Evolutionary conservation across 2,113 vertebrate genomes (phyloP).

Genomic region (Podocnemis expansa): DNA sequence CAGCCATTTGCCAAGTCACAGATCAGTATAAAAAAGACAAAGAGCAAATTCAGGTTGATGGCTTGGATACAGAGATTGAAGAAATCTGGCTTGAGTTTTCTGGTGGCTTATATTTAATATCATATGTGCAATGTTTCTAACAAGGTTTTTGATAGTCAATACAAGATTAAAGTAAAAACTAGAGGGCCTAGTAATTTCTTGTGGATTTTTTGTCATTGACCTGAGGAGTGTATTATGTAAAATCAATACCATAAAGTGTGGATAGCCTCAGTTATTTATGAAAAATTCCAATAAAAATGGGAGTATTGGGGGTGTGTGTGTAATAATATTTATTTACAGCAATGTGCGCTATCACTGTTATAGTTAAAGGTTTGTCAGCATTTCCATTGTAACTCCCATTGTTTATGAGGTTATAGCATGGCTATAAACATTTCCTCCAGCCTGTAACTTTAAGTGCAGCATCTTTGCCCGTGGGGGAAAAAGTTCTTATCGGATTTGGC

Average conservation of each 20-base stretch:
- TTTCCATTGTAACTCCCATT: conserved; percentile 62
- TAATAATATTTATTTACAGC: conserved; percentile 36
- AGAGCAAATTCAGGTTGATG: too few species aligned
- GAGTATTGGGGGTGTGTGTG: background rate
- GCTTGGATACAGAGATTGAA: conserved; percentile 6
- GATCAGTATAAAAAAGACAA: conserved; percentile 29
- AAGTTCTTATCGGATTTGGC: conserved; percentile 41
- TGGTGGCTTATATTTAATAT: background rate
- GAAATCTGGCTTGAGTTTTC: background rate
- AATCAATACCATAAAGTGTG: conserved; percentile 7
- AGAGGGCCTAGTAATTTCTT: background rate
- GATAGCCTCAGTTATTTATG: conserved; percentile 37
- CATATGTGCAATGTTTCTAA: background rate
- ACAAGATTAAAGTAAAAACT: background rate
- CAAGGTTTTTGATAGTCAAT: background rate
- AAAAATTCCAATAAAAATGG: conserved; percentile 19
- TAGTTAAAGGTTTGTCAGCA: conserved; percentile 34
- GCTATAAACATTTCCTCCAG: conserved; percentile 55
- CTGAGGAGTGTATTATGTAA: background rate
- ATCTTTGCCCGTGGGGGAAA: conserved; percentile 29
- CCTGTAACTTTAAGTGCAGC: conserved; percentile 44
- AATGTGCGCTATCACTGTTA: conserved; percentile 13
- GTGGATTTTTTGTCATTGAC: conserved; percentile 5
- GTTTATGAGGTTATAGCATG: conserved; percentile 52
- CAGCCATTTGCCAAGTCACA: background rate